A percentile compares a stretch with the other conserved stretches of the same genome.
phyloP scores from a whole-genome alignment of 2,888 invertebrate genomes.

The Drosophila prolongata region DNA sequence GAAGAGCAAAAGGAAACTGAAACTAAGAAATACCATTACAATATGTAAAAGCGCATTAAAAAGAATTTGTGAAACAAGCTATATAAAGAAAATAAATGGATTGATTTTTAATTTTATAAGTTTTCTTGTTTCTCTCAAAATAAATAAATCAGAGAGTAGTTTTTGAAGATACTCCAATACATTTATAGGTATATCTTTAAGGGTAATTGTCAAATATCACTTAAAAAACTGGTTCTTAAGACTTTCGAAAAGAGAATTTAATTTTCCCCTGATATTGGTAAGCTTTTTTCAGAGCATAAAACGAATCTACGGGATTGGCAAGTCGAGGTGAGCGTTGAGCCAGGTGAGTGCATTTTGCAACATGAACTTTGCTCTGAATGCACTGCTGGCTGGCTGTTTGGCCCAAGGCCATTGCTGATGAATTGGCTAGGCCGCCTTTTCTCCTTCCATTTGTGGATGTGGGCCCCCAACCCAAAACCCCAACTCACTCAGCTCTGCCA shows the following conservation, averaged over 20 bases:
- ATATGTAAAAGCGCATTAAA: too few species aligned
- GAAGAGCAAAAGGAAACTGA: too few species aligned
- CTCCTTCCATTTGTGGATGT: background rate
- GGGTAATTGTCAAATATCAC: too few species aligned
- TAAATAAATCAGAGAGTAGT: too few species aligned
- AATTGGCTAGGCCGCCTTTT: constrained; percentile 58
- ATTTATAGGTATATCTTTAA: too few species aligned
- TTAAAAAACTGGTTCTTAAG: too few species aligned
- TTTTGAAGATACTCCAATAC: too few species aligned
- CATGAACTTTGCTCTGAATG: constrained; percentile 48
- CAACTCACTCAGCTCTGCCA: constrained; percentile 21
- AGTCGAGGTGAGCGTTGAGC: background rate
- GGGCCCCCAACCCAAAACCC: background rate
- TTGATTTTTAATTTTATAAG: too few species aligned
- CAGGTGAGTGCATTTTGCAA: constrained; percentile 59
- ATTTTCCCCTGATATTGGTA: background rate
- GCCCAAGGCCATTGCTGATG: constrained; percentile 70
- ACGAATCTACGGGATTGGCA: background rate
- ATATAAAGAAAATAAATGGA: too few species aligned
- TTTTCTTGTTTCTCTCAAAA: too few species aligned
- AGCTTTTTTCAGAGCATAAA: background rate
- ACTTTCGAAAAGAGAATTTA: constrained; percentile 2
- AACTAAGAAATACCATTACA: background rate
- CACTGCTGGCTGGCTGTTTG: constrained; percentile 42
- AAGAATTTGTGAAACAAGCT: too few species aligned